These are phyloP conservation scores for Syngnathus scovelli DNA, from an alignment of 2,113 vertebrate species.

Conservation along the genomic window DNA sequence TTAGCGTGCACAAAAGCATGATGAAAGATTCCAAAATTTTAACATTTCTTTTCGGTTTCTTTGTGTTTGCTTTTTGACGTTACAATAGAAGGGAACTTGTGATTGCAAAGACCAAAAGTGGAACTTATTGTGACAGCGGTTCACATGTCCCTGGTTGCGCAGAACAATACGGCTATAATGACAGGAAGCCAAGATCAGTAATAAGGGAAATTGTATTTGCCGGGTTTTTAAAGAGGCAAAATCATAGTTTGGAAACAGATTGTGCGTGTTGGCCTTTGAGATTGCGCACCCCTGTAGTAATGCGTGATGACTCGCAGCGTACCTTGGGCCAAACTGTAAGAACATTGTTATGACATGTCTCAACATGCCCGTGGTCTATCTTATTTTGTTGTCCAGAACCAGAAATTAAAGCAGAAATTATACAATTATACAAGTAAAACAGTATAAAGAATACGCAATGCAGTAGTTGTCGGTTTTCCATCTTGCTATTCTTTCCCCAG, in stretches of 20 bases:
- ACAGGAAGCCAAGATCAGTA: no score
- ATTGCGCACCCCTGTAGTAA: conserved; percentile 6
- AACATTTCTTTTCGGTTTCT: no score
- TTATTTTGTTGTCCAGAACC: not conserved
- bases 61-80: not conserved
- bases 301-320: conserved; percentile 18
- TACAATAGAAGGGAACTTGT: not conserved
- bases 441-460: not conserved
- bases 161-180: not conserved
- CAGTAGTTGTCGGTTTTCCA: not conserved
- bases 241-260: not conserved
- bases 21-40: not conserved
- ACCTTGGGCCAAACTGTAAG: conserved; percentile 25
- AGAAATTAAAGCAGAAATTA: conserved; percentile 4
- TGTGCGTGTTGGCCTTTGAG: not conserved
- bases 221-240: not conserved
- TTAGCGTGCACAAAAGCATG: not conserved
- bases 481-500: no score
- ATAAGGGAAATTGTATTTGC: no score
- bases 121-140: no score
- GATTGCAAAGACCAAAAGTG: not conserved
- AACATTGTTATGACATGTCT: conserved; percentile 37
- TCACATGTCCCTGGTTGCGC: no score
- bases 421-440: no score
- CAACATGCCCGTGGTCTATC: conserved; percentile 28